Evolutionary conservation across 2,797 vertebrate genomes (phyloP), one percentile per base, ranked within the genome.

Genomic region (Notolabrus celidotus): DNA sequence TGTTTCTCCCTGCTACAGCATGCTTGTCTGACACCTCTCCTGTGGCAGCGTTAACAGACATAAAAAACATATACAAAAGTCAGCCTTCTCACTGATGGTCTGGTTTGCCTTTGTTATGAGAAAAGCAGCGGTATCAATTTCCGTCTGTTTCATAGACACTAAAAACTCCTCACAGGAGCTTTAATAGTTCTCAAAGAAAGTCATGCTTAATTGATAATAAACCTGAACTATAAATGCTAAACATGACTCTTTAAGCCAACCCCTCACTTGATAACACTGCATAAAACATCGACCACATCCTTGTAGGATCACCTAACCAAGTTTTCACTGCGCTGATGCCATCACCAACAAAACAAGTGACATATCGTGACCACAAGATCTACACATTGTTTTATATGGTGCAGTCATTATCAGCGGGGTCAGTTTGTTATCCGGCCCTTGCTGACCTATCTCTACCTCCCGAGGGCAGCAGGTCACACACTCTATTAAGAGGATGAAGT

Each of bases 181-280:
- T n/a, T n/a, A n/a, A n/a, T n/a, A n/a, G n/a, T n/a, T n/a, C n/a
- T 27, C 25, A 77, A 79, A 52, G 47, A 57, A 47, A 47, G 42
- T 4, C 34, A 42, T 62, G 22, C 47, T 38, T 53, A 55, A n/a
- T n/a, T n/a, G 38, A 61, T 36, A 15, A 12, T 64, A 55, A 73
- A 77, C 29, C 19, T 0, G 53, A 47, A 52, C 20, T n/a, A n/a
- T n/a, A n/a, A n/a, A n/a, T n/a, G n/a, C n/a, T n/a, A n/a, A n/a
- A n/a, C n/a, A n/a, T n/a, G n/a, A n/a, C n/a, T n/a, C n/a, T n/a
- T n/a, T n/a, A n/a, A n/a, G n/a, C n/a, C n/a, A n/a, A n/a, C n/a
- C n/a, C 45, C 41, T 25, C 20, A 16, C 29, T 33, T n/a, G 45
- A 59, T 14, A 67, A 14, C 25, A 53, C 19, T 34, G 47, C 25